Base-by-base conservation (phyloP, 2,797 vertebrate species). In the Mus caroli region DNA sequence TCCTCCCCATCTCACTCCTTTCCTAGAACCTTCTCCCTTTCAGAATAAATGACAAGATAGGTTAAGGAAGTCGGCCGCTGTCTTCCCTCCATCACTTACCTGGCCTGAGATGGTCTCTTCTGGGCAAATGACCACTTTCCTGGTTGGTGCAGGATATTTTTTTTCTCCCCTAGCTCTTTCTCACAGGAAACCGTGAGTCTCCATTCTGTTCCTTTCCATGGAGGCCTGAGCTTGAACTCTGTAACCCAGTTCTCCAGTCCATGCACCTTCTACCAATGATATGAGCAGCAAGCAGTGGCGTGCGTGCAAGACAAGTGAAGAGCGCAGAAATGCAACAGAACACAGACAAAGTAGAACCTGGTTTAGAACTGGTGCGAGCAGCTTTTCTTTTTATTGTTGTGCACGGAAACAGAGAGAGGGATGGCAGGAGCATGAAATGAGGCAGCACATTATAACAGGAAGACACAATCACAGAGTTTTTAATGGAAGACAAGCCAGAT, bases 361-460 rank as follows among this genome's bases (percentile, higher is more conserved):
- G 67, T 9, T 58, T 17, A 14, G 37, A 34, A 67, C 64, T 22
- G 34, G 46, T 62, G 31, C 2, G 6, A 69, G 85, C 34, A 31
- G 67, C 37, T 24, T 43, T 96, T 31, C 31, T 34, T 50, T 69
- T 98, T 98, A 97, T 98, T 98, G 52, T 14, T 97, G 50, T 15
- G 77, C 82, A 3, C 62, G 37, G 58, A 12, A 56, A 4, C 43
- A 13, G 4, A 37, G 31, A 52, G 14, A 24, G 22, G 20, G 46
- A 12, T 50, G 14, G 4, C 10, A 7, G 15, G 83, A 85, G 91
- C 93, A 1, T 90, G 97, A 75, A 75, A 92, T 95, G 96, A 90
- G 37, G 10, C 0, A 37, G 43, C 3, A 43, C 1, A 0, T 15
- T 6, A 12, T 50, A 67, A 40, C 93, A 46, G 0, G 20, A 76